Base-by-base conservation (phyloP, 2,113 vertebrate species). In the Oenanthe melanoleuca region DNA sequence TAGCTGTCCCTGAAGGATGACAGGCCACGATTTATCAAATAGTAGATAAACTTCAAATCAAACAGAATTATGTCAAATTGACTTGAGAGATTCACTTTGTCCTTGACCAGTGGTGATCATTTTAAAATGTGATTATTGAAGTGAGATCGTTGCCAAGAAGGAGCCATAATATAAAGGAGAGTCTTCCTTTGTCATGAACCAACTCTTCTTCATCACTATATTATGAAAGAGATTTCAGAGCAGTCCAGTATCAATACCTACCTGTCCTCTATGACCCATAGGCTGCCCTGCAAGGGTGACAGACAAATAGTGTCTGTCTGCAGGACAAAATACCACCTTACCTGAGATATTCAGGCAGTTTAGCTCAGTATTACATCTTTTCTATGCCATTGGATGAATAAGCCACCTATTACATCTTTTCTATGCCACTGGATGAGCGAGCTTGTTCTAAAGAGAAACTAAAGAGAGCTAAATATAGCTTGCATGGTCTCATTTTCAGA, bases 21-120 rank as follows among this genome's bases (percentile, higher is more conserved):
- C 53, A 94, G 70, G 8, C 45, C 14, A 22, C 23, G 2, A 75
- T 53, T 92, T 93, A 67, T 84, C 87, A 86, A 88, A 93, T 34
- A 71, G 29, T 25, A 79, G 66, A 64, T 69, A 81, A 70, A 86
- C 49, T 88, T 87, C 34, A 69, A 64, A 93, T 91, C 57, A 79
- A 89, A 80, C 31, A 88, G 31, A 88, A 91, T 87, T 92, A 81
- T 31, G 44, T 60, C 71, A 59, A 45, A 73, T 79, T 92, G 85
- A 57, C 50, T 72, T 52, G 21, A 21, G 63, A 77, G 5, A 13
- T 66, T 93, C 34, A 66, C 44, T 86, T 90, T 69, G 55, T 89
- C 69, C 53, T 94, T 86, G 24, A 66, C 14, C 8, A 23, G 42
- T 42, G 28, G 13, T 80, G 50, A 66, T 60, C 20, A 44, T 79